These are phyloP conservation scores for Phalacrocorax aristotelis DNA, from an alignment of 2,113 vertebrate genomes.

Conservation along the genomic window DNA sequence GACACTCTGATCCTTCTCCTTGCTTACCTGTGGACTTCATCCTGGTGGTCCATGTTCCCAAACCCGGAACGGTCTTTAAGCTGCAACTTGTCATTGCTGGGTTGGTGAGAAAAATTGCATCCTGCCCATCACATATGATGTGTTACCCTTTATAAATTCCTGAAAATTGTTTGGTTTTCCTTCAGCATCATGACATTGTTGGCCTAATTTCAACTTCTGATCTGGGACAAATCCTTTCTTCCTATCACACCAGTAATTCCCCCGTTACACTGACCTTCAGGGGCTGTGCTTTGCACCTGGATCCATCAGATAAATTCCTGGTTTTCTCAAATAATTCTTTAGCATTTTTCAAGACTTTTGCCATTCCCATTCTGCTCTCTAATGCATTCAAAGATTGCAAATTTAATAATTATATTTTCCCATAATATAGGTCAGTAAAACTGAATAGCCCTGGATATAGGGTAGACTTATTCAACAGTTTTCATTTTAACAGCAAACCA, in stretches of 20 bases:
- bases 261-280: background rate
- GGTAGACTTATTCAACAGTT: background rate
- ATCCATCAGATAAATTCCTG: background rate
- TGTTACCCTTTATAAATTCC: background rate
- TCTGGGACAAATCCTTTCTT: background rate
- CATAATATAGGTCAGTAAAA: no score
- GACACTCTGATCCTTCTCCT: background rate
- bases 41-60: background rate
- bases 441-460: background rate
- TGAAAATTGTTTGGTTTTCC: background rate
- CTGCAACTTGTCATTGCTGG: background rate
- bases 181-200: background rate
- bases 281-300: background rate
- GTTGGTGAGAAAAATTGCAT: background rate
- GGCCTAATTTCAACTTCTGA: background rate
- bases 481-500: background rate
- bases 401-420: background rate
- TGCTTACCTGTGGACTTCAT: fast-evolving
- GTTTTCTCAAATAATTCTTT: background rate
- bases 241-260: background rate
- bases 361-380: background rate
- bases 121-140: background rate
- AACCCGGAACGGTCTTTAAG: background rate
- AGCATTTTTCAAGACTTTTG: background rate
- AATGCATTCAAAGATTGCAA: background rate